Evolutionary conservation across 1,140 invertebrate species (phyloP).

Genomic region (Aphidius ervi): DNA sequence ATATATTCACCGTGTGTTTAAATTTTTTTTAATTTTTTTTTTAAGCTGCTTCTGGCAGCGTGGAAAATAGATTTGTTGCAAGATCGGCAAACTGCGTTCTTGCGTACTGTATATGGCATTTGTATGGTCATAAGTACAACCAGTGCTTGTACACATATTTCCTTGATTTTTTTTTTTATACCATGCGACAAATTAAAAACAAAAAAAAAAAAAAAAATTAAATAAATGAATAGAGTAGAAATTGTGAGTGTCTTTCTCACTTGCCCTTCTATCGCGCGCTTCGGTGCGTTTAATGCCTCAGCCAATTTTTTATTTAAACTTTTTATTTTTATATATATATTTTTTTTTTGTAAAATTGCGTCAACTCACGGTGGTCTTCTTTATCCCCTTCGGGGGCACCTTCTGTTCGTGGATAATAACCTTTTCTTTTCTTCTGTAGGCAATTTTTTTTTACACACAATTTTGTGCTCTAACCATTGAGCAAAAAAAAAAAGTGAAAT

Average conservation of each 20-base stretch:
- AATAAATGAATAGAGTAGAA: neutral
- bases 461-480: neutral
- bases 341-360: neutral
- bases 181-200: too few relatives aligned
- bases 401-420: conserved; percentile 1
- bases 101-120: conserved; percentile 16
- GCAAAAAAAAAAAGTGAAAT: neutral
- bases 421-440: neutral
- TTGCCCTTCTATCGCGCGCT: conserved; percentile 8
- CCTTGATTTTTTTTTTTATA: too few relatives aligned
- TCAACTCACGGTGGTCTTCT: conserved; percentile 14
- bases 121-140: neutral
- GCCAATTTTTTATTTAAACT: neutral
- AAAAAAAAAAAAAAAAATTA: neutral
- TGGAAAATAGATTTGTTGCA: conserved; percentile 43
- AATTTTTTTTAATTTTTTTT: conserved; percentile 33
- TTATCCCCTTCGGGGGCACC: neutral
- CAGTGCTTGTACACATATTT: too few relatives aligned
- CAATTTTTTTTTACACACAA: too few relatives aligned
- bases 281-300: conserved; percentile 14
- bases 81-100: conserved; percentile 34
- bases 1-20: conserved; percentile 28
- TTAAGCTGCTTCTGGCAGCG: conserved; percentile 8
- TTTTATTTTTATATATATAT: too few relatives aligned
- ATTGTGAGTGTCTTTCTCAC: neutral